A percentile compares a stretch with the other conserved stretches of the same genome.
Evolutionary conservation across 2,113 vertebrate species (phyloP).

Genomic region (Malurus melanocephalus): DNA sequence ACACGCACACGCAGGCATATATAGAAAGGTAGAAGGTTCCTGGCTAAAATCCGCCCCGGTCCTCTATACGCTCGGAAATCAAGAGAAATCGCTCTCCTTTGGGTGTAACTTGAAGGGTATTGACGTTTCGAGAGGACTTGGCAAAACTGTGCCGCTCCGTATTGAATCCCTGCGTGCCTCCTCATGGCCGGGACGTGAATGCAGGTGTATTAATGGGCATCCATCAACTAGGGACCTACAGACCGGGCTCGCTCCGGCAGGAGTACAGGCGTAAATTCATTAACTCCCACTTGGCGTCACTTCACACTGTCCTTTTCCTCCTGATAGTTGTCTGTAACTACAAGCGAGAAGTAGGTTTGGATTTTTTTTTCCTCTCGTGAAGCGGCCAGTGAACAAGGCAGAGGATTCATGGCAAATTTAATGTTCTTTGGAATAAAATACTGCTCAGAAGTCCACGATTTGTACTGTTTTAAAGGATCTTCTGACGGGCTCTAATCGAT

Average conservation of each 20-base stretch:
- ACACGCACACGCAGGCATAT: conserved; percentile 64
- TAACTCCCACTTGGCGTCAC: conserved; percentile 20
- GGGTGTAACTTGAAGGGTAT: conserved; percentile 43
- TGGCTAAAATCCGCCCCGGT: conserved; percentile 58
- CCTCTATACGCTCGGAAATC: conserved; percentile 69
- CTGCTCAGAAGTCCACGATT: neutral
- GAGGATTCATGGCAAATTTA: neutral
- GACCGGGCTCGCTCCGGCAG: neutral
- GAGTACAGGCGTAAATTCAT: conserved; percentile 26
- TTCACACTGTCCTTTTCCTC: neutral
- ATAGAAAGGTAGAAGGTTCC: conserved; percentile 75
- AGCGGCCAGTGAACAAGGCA: neutral
- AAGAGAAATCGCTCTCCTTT: conserved; percentile 40
- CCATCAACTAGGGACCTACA: conserved; percentile 8
- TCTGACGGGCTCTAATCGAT: neutral
- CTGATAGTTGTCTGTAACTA: neutral
- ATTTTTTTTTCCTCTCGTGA: neutral
- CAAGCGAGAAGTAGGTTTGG: conserved; percentile 5
- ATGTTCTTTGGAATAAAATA: conserved; percentile 19
- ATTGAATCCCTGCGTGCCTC: conserved; percentile 16
- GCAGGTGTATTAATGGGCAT: conserved; percentile 62
- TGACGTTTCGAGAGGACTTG: conserved; percentile 52
- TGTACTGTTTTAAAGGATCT: neutral
- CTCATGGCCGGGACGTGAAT: conserved; percentile 2
- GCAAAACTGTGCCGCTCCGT: conserved; percentile 22